Conservation (phyloP, 1,140 invertebrate genomes). For the Agrypnia vestita region DNA sequence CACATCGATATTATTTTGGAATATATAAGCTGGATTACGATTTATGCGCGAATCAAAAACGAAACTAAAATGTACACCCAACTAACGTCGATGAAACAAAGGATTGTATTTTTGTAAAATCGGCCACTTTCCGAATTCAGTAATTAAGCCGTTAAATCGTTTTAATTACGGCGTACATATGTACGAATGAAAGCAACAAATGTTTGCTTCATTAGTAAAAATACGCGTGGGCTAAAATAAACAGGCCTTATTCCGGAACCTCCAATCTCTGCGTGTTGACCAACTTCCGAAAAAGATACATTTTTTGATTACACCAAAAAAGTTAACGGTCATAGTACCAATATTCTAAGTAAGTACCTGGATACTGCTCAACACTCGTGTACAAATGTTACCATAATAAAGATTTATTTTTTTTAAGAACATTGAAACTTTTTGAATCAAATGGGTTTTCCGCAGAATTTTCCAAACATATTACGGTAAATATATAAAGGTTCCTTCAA, state of each 20-base stretch:
- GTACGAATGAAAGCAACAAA: slow-evolving; percentile 11
- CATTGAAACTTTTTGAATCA: too few relatives aligned
- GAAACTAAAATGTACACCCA: not conserved
- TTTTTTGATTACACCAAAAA: not conserved
- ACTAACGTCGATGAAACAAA: slow-evolving; percentile 5
- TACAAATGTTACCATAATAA: too few relatives aligned
- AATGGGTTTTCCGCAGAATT: too few relatives aligned
- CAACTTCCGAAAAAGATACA: not conserved
- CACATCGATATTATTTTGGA: too few relatives aligned
- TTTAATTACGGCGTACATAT: slow-evolving; percentile 24
- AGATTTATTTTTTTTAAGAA: too few relatives aligned
- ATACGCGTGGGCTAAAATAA: slow-evolving; percentile 11
- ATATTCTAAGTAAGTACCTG: too few relatives aligned
- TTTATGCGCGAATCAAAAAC: not conserved
- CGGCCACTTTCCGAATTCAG: slow-evolving; percentile 10
- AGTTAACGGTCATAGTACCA: too few relatives aligned
- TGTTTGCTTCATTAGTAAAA: slow-evolving; percentile 40
- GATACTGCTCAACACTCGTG: too few relatives aligned
- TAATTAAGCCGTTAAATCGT: slow-evolving; percentile 28
- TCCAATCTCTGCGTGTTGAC: too few relatives aligned
- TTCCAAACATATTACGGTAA: too few relatives aligned
- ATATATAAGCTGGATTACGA: too few relatives aligned
- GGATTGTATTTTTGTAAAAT: slow-evolving; percentile 20
- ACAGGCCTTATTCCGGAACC: not conserved
- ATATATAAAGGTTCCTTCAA: too few relatives aligned